Evolutionary conservation across 2,888 invertebrate genomes (phyloP), one percentile per base, ranked within the genome.

Genomic region (Diadegma fenestrale): DNA sequence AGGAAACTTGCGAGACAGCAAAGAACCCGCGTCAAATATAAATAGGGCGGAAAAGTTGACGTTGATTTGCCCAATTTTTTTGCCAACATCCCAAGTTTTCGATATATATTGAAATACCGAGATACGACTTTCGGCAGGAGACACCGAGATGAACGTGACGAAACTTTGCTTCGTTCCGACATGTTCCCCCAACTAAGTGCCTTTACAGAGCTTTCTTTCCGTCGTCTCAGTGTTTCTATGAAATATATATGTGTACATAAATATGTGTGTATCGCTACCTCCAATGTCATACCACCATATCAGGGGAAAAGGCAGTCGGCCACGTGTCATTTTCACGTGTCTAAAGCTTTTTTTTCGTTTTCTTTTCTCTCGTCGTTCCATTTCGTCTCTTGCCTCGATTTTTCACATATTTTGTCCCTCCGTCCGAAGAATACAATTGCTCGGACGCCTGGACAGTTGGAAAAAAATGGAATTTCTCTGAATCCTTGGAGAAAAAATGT

Each of bases 261-360:
- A 48, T 64, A 66, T 37, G 22, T 33, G 12, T 75, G 45, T 71
- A 45, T 79, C 12, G 0, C 45, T 79, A 48, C 45, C 64, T 76
- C 69, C 71, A 71, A 71, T 76, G 54, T 75, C 63, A n/a, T 73
- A 71, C 63, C 41, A 75, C 17, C 26, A n/a, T n/a, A n/a, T n/a
- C n/a, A n/a, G 41, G 22, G 51, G 17, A n/a, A 63, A 68, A 43
- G 78, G 77, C 48, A 75, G 64, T 73, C 26, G 73, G 54, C 63
- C 75, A 75, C 72, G 79, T 84, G 63, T 75, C 69, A 76, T 76
- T 76, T 80, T 80, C 71, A 33, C 61, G 43, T 17, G 75, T 51
- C 48, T 76, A 22, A 63, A 41, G 17, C 71, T 64, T 64, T 51
- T 51, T 33, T 22, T 58, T 68, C 41, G 58, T 37, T 66, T 61